Percentiles rank a stretch among this genome's conserved stretches.
Evolutionary conservation across 1,140 invertebrate genomes (phyloP).

Genomic region (Sweltsa coloradensis): DNA sequence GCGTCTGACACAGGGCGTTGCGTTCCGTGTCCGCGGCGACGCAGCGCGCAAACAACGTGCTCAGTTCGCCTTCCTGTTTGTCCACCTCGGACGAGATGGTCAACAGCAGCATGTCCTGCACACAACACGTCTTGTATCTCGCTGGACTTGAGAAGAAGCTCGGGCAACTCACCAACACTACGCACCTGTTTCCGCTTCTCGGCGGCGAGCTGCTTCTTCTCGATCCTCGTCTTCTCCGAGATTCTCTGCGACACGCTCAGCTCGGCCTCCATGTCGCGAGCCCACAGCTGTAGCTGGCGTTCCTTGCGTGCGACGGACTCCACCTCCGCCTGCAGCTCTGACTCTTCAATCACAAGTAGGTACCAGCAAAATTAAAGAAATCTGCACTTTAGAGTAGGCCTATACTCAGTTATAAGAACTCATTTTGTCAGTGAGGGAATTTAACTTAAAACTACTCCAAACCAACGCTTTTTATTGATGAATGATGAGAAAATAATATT

Average conservation of each 20-base stretch:
- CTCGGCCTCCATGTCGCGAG: slow-evolving; percentile 34
- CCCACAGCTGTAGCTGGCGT: slow-evolving; percentile 34
- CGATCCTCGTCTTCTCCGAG: slow-evolving; percentile 33
- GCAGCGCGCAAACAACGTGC: slow-evolving; percentile 32
- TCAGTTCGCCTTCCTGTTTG: slow-evolving; percentile 35
- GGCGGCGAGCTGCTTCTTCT: slow-evolving; percentile 32
- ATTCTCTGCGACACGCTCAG: slow-evolving; percentile 35
- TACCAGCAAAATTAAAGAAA: slow-evolving; percentile 3
- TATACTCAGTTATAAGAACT: too few relatives aligned
- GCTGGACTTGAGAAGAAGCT: too few relatives aligned
- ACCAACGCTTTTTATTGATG: too few relatives aligned
- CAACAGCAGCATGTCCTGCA: slow-evolving; percentile 36
- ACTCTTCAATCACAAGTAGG: too few relatives aligned
- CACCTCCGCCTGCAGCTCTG: slow-evolving; percentile 29
- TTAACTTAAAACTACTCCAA: too few relatives aligned
- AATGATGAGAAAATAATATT: too few relatives aligned
- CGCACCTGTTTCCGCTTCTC: slow-evolving; percentile 36
- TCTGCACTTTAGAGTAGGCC: slow-evolving; percentile 8
- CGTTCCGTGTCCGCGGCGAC: slow-evolving; percentile 33
- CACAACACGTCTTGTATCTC: too few relatives aligned
- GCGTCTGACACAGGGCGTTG: slow-evolving; percentile 30
- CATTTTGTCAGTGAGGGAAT: too few relatives aligned
- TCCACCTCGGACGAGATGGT: slow-evolving; percentile 37
- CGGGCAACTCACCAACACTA: too few relatives aligned
- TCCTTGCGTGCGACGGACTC: slow-evolving; percentile 29